phyloP scores from a whole-genome alignment of 2,888 invertebrate species.

The Euclidia mi region DNA sequence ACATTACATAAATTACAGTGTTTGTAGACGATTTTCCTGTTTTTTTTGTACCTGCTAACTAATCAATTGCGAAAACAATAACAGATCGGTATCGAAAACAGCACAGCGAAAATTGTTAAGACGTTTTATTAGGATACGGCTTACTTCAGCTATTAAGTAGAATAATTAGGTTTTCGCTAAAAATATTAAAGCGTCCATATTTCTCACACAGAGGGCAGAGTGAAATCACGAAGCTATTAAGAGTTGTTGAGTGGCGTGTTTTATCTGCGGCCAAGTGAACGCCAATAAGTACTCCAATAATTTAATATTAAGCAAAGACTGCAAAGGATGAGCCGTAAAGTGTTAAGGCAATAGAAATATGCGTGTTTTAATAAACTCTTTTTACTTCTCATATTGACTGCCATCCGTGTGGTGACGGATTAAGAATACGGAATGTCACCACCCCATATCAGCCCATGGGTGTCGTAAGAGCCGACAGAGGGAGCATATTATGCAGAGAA shows the following conservation, averaged over 20 bases:
- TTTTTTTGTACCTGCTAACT: too few relatives aligned
- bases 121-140: neutral
- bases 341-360: neutral
- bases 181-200: slow-evolving; percentile 6
- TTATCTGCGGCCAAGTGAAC: slow-evolving; percentile 59
- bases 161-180: neutral
- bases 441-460: too few relatives aligned
- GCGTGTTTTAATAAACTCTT: too few relatives aligned
- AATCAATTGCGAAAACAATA: too few relatives aligned
- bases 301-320: slow-evolving; percentile 77
- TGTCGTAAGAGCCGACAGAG: too few relatives aligned
- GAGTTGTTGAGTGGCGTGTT: slow-evolving; percentile 49
- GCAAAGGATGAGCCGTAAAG: neutral
- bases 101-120: neutral
- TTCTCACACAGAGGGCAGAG: slow-evolving; percentile 31
- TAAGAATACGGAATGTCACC: too few relatives aligned
- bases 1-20: too few relatives aligned
- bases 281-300: slow-evolving; percentile 64
- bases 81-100: too few relatives aligned
- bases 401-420: too few relatives aligned
- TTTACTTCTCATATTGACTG: too few relatives aligned
- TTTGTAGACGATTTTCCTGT: too few relatives aligned
- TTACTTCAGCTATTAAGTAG: neutral
- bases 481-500: too few relatives aligned
- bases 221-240: slow-evolving; percentile 55